These are phyloP conservation scores for Druon quercuslanigerum DNA, from an alignment of 1,140 invertebrate species.

Conservation along the genomic window DNA sequence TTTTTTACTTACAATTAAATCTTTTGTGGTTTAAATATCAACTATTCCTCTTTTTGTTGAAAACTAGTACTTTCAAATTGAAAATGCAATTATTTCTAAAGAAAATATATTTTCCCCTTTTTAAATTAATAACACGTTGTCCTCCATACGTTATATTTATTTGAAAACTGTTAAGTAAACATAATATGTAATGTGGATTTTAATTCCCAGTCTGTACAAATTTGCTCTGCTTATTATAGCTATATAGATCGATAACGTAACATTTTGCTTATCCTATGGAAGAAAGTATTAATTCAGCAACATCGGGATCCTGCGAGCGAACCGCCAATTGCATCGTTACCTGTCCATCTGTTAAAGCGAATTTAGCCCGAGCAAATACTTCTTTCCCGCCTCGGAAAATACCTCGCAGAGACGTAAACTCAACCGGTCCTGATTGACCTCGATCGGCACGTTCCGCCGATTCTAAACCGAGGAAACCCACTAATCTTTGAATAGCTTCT, in stretches of 20 bases:
- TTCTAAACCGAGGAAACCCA: slow-evolving; percentile 91
- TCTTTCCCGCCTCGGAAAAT: slow-evolving; percentile 93
- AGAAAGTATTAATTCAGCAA: slow-evolving; percentile 91
- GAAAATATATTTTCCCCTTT: too few species aligned
- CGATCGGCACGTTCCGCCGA: slow-evolving; percentile 91
- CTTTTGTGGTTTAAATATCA: too few species aligned
- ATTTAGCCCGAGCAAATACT: slow-evolving; percentile 89
- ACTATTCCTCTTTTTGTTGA: too few species aligned
- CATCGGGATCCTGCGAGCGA: slow-evolving; percentile 81
- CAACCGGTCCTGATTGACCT: slow-evolving; percentile 88
- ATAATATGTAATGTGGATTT: slow-evolving; percentile 6
- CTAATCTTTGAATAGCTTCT: slow-evolving; percentile 91
- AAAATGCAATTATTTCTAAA: too few species aligned
- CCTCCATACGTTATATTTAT: background rate
- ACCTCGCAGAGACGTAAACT: slow-evolving; percentile 88
- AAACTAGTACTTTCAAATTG: too few species aligned
- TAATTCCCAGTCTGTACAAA: slow-evolving; percentile 22
- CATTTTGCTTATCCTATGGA: slow-evolving; percentile 84
- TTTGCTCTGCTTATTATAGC: background rate
- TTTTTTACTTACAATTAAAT: too few species aligned
- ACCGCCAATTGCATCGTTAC: slow-evolving; percentile 86
- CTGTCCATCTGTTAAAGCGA: slow-evolving; percentile 85
- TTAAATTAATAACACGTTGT: background rate
- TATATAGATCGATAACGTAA: background rate
- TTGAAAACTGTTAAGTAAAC: background rate